A percentile compares a stretch with the other conserved stretches of the same genome.
phyloP scores from a whole-genome alignment of 2,113 vertebrate species.

The Malurus melanocephalus region DNA sequence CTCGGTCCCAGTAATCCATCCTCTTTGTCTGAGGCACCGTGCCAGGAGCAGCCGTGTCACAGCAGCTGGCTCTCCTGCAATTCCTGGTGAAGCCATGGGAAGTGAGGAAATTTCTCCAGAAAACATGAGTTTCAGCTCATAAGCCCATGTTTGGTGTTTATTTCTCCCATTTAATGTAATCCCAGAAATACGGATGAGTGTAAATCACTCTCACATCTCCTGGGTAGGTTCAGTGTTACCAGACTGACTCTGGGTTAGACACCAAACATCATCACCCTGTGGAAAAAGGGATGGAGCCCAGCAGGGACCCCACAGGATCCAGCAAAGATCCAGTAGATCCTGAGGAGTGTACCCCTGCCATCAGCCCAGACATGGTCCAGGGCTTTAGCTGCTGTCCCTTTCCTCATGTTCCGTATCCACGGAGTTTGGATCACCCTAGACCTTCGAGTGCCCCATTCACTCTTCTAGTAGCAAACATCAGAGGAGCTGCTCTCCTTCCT shows the following conservation, averaged over 20 bases:
- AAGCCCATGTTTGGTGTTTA: not conserved
- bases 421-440: not conserved
- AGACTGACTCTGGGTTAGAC: not conserved
- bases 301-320: not conserved
- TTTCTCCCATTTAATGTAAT: not conserved
- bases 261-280: not conserved
- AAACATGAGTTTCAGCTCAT: not conserved
- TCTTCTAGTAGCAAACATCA: not conserved
- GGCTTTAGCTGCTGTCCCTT: not conserved
- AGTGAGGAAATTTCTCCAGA: not conserved
- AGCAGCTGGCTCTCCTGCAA: not conserved
- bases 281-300: not conserved
- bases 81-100: not conserved
- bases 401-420: not conserved
- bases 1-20: not conserved
- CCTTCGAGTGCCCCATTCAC: fast-evolving
- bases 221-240: not conserved
- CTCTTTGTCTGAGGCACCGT: not conserved
- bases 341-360: not conserved
- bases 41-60: constrained; percentile 16
- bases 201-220: fast-evolving
- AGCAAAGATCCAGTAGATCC: not conserved
- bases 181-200: not conserved
- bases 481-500: not conserved
- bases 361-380: not conserved